These are phyloP conservation scores for Borostomias antarcticus DNA, from an alignment of 2,797 vertebrate species.

Conservation along the genomic window DNA sequence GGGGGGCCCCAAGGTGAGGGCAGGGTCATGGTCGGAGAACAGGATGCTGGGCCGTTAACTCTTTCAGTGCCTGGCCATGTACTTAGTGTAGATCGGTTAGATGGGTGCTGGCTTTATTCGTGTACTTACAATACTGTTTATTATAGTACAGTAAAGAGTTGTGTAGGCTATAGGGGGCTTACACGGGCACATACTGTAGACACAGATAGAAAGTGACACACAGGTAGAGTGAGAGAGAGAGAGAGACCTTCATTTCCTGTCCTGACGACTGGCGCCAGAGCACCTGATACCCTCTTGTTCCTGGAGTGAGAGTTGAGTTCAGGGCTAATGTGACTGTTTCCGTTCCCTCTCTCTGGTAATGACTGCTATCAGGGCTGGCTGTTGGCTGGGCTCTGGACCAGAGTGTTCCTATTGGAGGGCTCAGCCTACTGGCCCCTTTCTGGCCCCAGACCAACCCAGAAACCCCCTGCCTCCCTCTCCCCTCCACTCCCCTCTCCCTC, in stretches of 20 bases:
- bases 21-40: slow-evolving; percentile 51
- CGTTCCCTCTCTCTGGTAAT: slow-evolving; percentile 8
- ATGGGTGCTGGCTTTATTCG: too few species aligned
- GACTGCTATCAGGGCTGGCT: background rate
- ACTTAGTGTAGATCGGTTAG: background rate
- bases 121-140: too few species aligned
- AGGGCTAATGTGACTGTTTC: slow-evolving; percentile 24
- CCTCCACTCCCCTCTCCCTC: background rate
- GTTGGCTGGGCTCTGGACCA: background rate
- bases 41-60: too few species aligned
- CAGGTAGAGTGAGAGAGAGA: background rate
- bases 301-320: slow-evolving; percentile 28
- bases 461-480: background rate
- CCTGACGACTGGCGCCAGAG: slow-evolving; percentile 5
- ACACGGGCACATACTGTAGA: background rate
- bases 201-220: background rate
- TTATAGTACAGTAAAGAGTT: too few species aligned
- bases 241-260: slow-evolving; percentile 39
- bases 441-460: background rate
- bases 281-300: slow-evolving; percentile 49
- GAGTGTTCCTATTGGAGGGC: slow-evolving; percentile 7
- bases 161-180: too few species aligned
- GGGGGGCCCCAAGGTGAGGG: slow-evolving; percentile 49
- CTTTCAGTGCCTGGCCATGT: too few species aligned
- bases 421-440: background rate